Evolutionary conservation across 35 echinoderm and acorn worm species (phyloP).

Genomic region (Ptychodera flava): DNA sequence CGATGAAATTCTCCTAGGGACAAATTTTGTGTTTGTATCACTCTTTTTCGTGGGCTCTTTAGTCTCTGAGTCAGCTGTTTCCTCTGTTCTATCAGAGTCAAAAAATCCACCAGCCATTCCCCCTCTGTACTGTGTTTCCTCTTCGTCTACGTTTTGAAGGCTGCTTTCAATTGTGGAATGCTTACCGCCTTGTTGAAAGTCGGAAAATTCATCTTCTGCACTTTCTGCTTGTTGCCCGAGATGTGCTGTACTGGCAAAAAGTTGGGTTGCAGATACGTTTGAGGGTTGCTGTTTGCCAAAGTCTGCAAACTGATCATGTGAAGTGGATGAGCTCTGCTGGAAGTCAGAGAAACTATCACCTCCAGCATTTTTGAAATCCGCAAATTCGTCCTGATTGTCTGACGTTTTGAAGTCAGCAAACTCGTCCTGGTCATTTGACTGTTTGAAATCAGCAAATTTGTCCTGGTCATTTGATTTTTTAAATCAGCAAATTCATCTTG

Average conservation of each 20-base stretch:
- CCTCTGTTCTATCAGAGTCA: background rate
- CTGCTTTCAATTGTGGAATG: background rate
- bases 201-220: constrained; percentile 43
- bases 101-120: background rate
- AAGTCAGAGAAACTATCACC: background rate
- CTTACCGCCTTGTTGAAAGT: constrained; percentile 30
- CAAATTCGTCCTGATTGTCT: constrained; percentile 26
- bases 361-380: constrained; percentile 35
- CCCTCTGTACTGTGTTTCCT: too few relatives aligned
- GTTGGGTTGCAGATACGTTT: too few relatives aligned
- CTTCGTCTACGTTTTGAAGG: too few relatives aligned
- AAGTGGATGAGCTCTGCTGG: background rate
- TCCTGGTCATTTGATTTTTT: too few relatives aligned
- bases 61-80: background rate
- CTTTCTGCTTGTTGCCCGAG: background rate
- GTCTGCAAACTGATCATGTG: background rate
- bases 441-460: too few relatives aligned
- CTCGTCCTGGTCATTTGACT: too few relatives aligned
- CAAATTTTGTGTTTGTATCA: too few relatives aligned
- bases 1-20: background rate
- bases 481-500: too few relatives aligned
- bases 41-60: too few relatives aligned
- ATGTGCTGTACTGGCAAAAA: too few relatives aligned
- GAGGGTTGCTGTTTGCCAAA: background rate
- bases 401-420: background rate